phyloP scores from a whole-genome alignment of 2,888 invertebrate species.

The Morpho deidamia region DNA sequence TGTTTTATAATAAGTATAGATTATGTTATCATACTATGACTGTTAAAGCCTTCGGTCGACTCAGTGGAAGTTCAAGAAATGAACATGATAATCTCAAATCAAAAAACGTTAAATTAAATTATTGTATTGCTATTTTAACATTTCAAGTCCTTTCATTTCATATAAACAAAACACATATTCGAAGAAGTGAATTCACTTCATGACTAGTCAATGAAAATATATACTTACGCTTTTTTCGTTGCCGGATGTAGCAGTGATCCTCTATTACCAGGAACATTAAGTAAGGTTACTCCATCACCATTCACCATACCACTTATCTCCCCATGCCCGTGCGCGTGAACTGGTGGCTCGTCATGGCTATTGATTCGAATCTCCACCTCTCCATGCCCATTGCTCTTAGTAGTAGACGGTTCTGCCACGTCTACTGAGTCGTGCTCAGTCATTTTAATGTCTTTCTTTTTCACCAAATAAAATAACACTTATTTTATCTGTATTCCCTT shows the following conservation, averaged over 20 bases:
- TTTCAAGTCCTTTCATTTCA: no score
- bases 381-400: conserved; percentile 30
- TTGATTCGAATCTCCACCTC: background rate
- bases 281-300: conserved; percentile 13
- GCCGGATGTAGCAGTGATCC: conserved; percentile 14
- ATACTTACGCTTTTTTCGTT: conserved; percentile 20
- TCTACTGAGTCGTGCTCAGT: conserved; percentile 51
- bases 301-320: background rate
- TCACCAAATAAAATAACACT: conserved; percentile 2
- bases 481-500: conserved; percentile 10
- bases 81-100: no score
- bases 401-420: conserved; percentile 38
- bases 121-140: no score
- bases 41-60: no score
- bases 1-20: no score
- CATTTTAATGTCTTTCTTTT: conserved; percentile 36
- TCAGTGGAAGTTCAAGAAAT: no score
- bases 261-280: conserved; percentile 17
- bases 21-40: no score
- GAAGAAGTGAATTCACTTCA: no score
- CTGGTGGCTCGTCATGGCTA: background rate
- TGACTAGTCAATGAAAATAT: no score
- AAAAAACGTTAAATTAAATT: no score
- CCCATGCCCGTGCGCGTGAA: background rate
- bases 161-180: no score